Conservation (phyloP, 2,797 vertebrate genomes). For the Podargus strigoides region DNA sequence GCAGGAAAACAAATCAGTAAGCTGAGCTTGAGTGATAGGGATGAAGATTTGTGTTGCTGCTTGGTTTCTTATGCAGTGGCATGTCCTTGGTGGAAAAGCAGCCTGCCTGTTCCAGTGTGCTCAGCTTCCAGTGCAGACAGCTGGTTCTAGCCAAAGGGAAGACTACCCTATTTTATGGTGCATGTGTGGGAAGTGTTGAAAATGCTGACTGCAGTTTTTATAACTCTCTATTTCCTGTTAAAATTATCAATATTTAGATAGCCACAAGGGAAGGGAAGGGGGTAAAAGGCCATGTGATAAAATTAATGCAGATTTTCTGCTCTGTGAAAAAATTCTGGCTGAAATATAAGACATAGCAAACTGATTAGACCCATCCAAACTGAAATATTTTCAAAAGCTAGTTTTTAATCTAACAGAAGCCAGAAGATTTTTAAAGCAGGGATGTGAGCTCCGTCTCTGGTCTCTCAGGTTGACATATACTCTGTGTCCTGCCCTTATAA, state of each 20-base stretch:
- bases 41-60: neutral
- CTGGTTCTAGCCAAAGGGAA: constrained; percentile 9
- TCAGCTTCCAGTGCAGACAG: neutral
- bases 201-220: neutral
- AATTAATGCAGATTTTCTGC: constrained; percentile 40
- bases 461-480: neutral
- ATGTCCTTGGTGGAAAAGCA: neutral
- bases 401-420: neutral
- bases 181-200: neutral
- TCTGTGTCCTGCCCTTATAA: neutral
- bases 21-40: neutral
- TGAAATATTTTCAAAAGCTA: neutral
- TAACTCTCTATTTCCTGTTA: neutral
- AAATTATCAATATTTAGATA: constrained; percentile 31
- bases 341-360: neutral
- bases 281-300: neutral
- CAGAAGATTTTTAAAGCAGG: neutral
- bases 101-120: neutral
- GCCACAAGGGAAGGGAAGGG: neutral
- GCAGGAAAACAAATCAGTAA: neutral
- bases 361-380: neutral
- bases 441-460: neutral
- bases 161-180: neutral
- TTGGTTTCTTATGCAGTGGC: neutral
- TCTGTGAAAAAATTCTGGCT: constrained; percentile 2